Evolutionary conservation across 2,113 vertebrate genomes (phyloP), one percentile per base, ranked within the genome.

Genomic region (Phalacrocorax aristotelis): DNA sequence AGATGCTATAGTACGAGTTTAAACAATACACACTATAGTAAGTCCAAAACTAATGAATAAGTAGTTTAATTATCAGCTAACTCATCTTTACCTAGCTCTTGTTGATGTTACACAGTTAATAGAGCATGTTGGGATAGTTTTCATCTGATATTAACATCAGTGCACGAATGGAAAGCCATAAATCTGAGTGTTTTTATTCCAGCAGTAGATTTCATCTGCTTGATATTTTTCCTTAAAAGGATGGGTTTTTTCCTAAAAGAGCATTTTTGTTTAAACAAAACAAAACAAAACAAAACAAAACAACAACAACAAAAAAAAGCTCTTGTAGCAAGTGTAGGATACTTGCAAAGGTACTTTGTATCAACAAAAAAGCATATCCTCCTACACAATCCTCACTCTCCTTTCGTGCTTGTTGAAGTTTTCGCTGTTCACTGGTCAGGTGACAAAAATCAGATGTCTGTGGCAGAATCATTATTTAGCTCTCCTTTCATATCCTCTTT

Each of bases 401-500:
- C 36, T 84, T 91, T 79, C 36, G 57, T 0, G 1, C 17, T 54
- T 88, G 51, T 58, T 84, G 55, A 76, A 87, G 12, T 23, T 44
- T 87, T 94, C 44, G 27, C 23, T 66, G 11, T n/a, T 82, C 36
- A 23, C 48, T 79, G 42, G 23, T 62, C n/a, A 83, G 77, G 54
- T 51, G 21, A 72, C 32, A 93, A 89, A 95, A 91, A 79, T 62
- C 61, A 79, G 66, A n/a, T 62, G 9, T 42, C 66, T 88, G 18
- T 76, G 46, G 69, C 86, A 92, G 46, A 93, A 55, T 62, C 14
- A 80, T 91, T 64, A 69, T 51, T 90, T 75, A 54, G 15, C 44
- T 91, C 68, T 83, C 36, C 38, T 85, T 95, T 95, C 58, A 85
- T 62, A 87, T 79, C 74, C 78, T 94, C 32, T 84, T 90, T 62